Base-by-base conservation (phyloP, 1,140 invertebrate species). In the Aphaenogaster floridana region DNA sequence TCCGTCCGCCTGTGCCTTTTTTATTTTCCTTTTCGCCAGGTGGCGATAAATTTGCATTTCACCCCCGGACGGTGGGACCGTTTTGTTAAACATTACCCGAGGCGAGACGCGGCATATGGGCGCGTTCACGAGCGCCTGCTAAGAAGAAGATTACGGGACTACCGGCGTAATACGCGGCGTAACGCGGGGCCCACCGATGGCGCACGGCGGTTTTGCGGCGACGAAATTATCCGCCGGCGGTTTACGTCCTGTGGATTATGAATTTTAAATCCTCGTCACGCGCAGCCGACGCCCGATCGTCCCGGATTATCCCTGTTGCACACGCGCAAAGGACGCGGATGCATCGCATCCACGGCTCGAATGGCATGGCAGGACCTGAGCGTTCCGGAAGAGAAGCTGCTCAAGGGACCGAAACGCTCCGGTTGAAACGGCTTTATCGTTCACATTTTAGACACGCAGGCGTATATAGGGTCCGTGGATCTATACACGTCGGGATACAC, bases 31-130 rank as follows among this genome's bases (percentile, higher is more conserved):
- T 91, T 85, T 71, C 72, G 76, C 85, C 64, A 54, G 64, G 59
- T 69, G 79, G 88, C 88, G 84, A 93, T 93, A 92, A 93, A 93
- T 93, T 93, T 93, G 88, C 93, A 93, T 93, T 93, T 90, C 87
- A 88, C 86, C 87, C 84, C 64, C 83, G 68, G n/a, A 57, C 63
- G 87, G 63, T 68, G 74, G 52, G 63, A 88, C 89, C 90, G 87
- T 93, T 93, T 92, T 92, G 92, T 93, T 92, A 92, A 92, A 92
- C 91, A 91, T 89, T 91, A 88, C 86, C 90, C 83, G 68, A 86
- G 76, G 87, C 69, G 59, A 81, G 74, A 50, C 71, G 66, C 88
- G 81, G 87, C 88, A 89, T 89, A 89, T 86, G 87, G 87, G 68
- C 87, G 74, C 80, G 87, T 77, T 86, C 83, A 86, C 86, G 68